Evolutionary conservation across 2,888 invertebrate species (phyloP), one percentile per base, ranked within the genome.

Genomic region (Shargacucullia verbasci): DNA sequence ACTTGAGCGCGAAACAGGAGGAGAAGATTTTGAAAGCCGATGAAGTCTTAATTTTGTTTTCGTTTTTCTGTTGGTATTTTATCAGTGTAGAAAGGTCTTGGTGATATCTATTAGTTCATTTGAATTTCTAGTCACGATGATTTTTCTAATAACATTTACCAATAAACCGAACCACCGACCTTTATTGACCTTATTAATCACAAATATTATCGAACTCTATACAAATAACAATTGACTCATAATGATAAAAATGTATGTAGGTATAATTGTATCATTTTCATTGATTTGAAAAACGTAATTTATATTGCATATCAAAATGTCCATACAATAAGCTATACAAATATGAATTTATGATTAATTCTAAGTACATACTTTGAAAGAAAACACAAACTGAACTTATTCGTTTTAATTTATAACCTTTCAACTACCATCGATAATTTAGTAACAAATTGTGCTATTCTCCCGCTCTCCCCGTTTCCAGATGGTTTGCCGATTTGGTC

Each of bases 401-500:
- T n/a, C n/a, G 46, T 53, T 7, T 52, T 46, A 56, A 67, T 61
- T 39, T 29, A 29, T 56, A 67, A 61, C 49, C 61, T 50, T 68
- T 65, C 59, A 70, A 73, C 66, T 68, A 71, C 57, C 68, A 75
- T 75, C 80, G 77, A 82, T 86, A 83, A 85, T 81, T 86, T 81
- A 79, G 81, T 84, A 84, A 70, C 79, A 84, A 86, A 85, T 82
- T 75, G 83, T 78, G 70, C 72, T 69, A 59, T 65, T 63, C 70
- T 52, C 65, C 80, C 74, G 72, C 73, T 79, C 82, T 79, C 76
- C 80, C 80, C 80, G 78, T 85, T 88, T 88, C 88, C 89, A 88
- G 87, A 86, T 86, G 89, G 89, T 87, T 89, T 82, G 81, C 80
- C 81, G 76, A 74, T 76, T 76, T 70, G 66, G 75, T 69, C 73